Evolutionary conservation across 2,797 vertebrate species (phyloP), one percentile per base, ranked within the genome.

Genomic region (Gymnocypris eckloni): DNA sequence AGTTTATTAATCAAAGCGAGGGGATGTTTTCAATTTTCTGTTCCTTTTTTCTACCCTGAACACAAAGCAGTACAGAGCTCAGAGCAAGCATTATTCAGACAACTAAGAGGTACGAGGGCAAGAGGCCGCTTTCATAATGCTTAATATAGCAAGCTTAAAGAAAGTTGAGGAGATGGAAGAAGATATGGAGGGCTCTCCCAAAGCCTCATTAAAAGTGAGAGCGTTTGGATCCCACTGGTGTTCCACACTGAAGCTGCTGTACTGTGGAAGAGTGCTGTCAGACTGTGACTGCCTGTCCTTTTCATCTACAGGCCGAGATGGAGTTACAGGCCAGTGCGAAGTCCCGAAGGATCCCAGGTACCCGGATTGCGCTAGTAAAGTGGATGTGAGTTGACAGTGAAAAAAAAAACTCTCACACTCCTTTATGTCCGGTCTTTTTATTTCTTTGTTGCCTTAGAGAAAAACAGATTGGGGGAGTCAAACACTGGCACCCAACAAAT

Each of bases 291-390:
- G 22, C 12, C 67, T 82, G 76, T 54, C 75, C 75, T 22, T 81
- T 84, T 87, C 43, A 54, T 89, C 73, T 88, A 64, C 93, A 98
- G 97, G 88, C 69, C 90, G 92, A 81, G 97, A 98, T 37, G 94
- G 96, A 87, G 92, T 94, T 81, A 92, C 92, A 76, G 97, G 97
- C 91, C 97, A 97, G 87, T 99, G 98, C 10, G 98, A 98, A 89
- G 95, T 96, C 39, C 97, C 98, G 85, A 97, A 96, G 91, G 97
- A 99, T 90, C 97, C 96, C 69, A 95, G 92, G 86, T 99, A 96
- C 90, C 97, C 98, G 1, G 97, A 99, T 93, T 99, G 98, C 50
- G 91, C 95, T 76, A 95, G 96, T 90, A 99, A 99, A 94, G 96
- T 99, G 88, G 98, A 99, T 95, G 97, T 98, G 93, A 96, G 96